Evolutionary conservation across 2,888 invertebrate genomes (phyloP), one percentile per base, ranked within the genome.

Genomic region (Xestoiulus laeticollis): DNA sequence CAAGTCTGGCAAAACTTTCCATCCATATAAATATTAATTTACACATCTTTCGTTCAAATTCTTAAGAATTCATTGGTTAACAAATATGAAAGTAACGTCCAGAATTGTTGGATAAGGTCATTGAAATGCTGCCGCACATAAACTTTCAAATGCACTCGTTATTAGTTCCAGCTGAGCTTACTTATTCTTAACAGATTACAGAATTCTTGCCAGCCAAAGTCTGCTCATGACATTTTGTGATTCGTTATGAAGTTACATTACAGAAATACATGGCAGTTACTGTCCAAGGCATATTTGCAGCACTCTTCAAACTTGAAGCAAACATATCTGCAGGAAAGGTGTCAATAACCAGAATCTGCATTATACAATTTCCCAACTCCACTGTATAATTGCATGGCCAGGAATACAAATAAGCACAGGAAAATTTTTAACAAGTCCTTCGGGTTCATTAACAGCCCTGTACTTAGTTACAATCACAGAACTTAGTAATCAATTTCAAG

Each of bases 211-310:
- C 78, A 78, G 78, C 30, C 78, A 78, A 78, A 4, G 26, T 68
- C 68, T 8, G 12, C 26, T 68, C 68, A 26, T 68, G 78, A 30
- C 30, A 48, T 48, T 48, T 38, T 38, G 59, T 68, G 22, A 78
- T 78, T 78, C 78, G 3, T 30, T 78, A 68, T 26, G 68, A 68
- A 68, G 30, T 78, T 78, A 78, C 78, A 78, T 78, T 78, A 78
- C 78, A 78, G 78, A 78, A 78, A 78, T 78, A 30, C 78, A 78
- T 78, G 78, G 78, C 78, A 78, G 78, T 78, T 78, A 78, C 78
- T 78, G 30, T 78, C 30, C 78, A 78, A 78, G 30, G 30, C 78
- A 78, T 22, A 30, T 78, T 78, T 78, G 30, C 78, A 78, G 78
- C 78, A 32, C 30, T 30, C 59, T 68, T 68, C 22, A 68, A 22